Percentiles rank a stretch among this genome's conserved stretches.
Conservation (phyloP, 1,140 invertebrate species). For the Cotesia typhae region DNA sequence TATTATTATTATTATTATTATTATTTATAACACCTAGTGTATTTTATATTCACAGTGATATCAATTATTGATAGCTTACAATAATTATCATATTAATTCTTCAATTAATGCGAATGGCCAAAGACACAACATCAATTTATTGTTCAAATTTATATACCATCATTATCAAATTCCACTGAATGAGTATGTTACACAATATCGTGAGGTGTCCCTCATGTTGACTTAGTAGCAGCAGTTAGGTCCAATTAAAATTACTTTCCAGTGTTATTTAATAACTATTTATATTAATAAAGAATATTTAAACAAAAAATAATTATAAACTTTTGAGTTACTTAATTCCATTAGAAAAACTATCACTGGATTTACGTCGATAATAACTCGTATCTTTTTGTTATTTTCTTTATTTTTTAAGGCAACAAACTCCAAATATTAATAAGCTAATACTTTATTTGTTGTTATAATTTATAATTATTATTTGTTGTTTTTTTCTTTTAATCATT, state of each 20-base stretch:
- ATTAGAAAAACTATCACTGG: slow-evolving; percentile 7
- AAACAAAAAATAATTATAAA: not conserved
- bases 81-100: not conserved
- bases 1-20: not conserved
- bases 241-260: too few species aligned
- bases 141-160: too few species aligned
- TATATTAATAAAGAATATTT: too few species aligned
- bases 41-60: slow-evolving; percentile 3
- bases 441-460: slow-evolving; percentile 7
- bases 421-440: slow-evolving; percentile 20
- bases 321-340: not conserved
- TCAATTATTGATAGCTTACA: not conserved
- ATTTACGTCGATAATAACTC: not conserved
- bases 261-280: too few species aligned
- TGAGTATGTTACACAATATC: too few species aligned
- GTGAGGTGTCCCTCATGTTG: too few species aligned
- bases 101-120: not conserved
- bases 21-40: not conserved
- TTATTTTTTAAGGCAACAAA: slow-evolving; percentile 21
- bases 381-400: not conserved
- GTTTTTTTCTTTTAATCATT: not conserved
- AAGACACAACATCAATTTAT: not conserved
- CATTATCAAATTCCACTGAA: too few species aligned
- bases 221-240: too few species aligned
- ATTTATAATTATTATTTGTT: not conserved